phyloP scores from a whole-genome alignment of 2,113 vertebrate species.

The Paradoxurus hermaphroditus region DNA sequence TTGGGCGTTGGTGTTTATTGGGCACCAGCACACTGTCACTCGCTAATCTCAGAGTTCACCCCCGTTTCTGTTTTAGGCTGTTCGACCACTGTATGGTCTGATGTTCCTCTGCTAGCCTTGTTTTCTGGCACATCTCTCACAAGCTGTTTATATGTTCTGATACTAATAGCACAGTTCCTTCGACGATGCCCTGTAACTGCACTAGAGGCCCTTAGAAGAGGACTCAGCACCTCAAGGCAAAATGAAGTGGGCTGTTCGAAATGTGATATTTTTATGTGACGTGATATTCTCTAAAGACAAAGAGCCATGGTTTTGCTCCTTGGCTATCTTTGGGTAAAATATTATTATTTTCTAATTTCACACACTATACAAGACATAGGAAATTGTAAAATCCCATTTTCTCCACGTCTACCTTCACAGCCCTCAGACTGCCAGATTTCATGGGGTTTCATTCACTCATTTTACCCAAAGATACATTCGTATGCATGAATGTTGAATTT shows the following conservation, averaged over 20 bases:
- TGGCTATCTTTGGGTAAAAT: slow-evolving; percentile 4
- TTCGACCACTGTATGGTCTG: neutral
- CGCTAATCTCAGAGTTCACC: neutral
- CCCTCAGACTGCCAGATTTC: neutral
- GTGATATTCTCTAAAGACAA: neutral
- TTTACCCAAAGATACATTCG: neutral
- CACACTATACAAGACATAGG: neutral
- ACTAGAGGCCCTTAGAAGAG: neutral
- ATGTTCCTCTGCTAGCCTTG: neutral
- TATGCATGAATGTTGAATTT: slow-evolving; percentile 26
- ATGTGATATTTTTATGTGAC: neutral
- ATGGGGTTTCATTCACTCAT: neutral
- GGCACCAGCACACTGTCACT: neutral
- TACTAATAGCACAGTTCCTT: neutral
- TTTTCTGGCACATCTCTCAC: neutral
- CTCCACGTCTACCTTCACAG: neutral
- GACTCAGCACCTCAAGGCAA: neutral
- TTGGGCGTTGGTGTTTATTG: neutral
- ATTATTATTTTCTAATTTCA: slow-evolving; percentile 6
- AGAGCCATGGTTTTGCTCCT: neutral
- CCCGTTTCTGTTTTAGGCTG: no score
- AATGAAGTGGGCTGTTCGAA: neutral
- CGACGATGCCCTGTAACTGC: neutral
- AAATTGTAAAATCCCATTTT: slow-evolving; percentile 5
- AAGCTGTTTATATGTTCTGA: neutral